Base-by-base conservation (phyloP, 2,888 invertebrate genomes). In the Tortricodes alternella region DNA sequence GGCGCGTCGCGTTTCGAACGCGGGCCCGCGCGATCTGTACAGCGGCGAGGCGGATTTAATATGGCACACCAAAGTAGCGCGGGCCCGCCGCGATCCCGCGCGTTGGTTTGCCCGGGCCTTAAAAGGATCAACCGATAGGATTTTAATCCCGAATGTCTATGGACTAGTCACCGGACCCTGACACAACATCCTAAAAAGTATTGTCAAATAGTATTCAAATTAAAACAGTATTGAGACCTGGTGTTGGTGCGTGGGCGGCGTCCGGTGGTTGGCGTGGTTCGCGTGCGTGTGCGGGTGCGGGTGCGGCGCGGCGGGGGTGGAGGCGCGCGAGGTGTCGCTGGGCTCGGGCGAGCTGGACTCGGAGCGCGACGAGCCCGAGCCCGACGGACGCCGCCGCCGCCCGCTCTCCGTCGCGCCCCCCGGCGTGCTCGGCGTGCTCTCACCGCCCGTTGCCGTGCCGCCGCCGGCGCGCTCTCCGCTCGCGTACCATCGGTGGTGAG, bases 321-420 rank as follows among this genome's bases (percentile, higher is more conserved):
- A 93, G 52, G 93, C 93, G 63, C 93, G 86, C 63, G 92, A 92
- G 49, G 92, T 92, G 71, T 89, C 88, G 70, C 92, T 92, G 64
- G 89, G 89, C 67, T 92, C 93, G 56, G 93, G 91, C 61, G 94
- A 93, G 71, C 90, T 91, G 63, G 92, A 92, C 60, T 91, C 92
- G 56, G 89, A 88, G 64, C 88, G 83, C 62, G 90, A 90, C 52
- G 85, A 92, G 73, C 78, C 89, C 67, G 92, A 89, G 78, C 92
- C 79, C 71, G 92, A 78, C 80, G 87, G 71, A 79, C 92, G 81
- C 82, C 92, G 84, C 66, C 86, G 89, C 74, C 86, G 89, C 66
- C 79, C 88, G 72, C 80, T 81, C 76, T 83, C 77, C 62, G 81
- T 81, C 58, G 75, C 82, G 46, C 83, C 92, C 68, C 84, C 92